A percentile compares a stretch with the other conserved stretches of the same genome.
Conservation (phyloP, 1,140 invertebrate species). For the Drosophila serrata region DNA sequence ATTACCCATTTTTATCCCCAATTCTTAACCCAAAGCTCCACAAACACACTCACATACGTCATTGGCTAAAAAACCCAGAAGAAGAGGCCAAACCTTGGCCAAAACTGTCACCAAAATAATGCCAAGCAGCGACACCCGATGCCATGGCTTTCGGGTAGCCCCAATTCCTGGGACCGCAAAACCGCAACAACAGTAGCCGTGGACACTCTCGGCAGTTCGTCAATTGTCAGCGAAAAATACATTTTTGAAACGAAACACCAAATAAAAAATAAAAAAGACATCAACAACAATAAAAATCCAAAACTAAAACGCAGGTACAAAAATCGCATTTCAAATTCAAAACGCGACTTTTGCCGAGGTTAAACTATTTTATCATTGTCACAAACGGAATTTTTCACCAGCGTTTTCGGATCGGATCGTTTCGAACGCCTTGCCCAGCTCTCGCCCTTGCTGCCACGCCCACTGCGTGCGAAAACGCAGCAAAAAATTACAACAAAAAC, state of each 20-base stretch:
- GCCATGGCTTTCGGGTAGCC: constrained; percentile 3
- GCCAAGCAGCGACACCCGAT: constrained; percentile 28
- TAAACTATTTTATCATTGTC: constrained; percentile 84
- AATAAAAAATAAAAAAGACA: constrained; percentile 53
- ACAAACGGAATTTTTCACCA: constrained; percentile 84
- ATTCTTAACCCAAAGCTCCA: background rate
- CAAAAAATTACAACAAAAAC: constrained; percentile 30
- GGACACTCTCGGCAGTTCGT: constrained; percentile 34
- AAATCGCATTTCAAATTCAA: constrained; percentile 82
- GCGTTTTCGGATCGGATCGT: constrained; percentile 52
- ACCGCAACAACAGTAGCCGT: constrained; percentile 54
- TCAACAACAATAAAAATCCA: constrained; percentile 55
- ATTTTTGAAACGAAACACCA: constrained; percentile 74
- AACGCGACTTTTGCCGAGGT: constrained; percentile 81
- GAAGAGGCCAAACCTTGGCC: constrained; percentile 6
- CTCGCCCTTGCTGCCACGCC: constrained; percentile 38
- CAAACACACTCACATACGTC: constrained; percentile 38
- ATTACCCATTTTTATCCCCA: too few relatives aligned
- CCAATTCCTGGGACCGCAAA: constrained; percentile 34
- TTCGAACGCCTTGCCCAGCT: constrained; percentile 44
- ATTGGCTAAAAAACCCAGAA: background rate
- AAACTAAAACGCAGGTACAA: constrained; percentile 50
- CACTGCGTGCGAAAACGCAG: constrained; percentile 80
- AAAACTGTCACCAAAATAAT: constrained; percentile 70
- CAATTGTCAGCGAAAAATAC: constrained; percentile 56